phyloP scores from a whole-genome alignment of 2,113 vertebrate species.

The Steatornis caripensis region DNA sequence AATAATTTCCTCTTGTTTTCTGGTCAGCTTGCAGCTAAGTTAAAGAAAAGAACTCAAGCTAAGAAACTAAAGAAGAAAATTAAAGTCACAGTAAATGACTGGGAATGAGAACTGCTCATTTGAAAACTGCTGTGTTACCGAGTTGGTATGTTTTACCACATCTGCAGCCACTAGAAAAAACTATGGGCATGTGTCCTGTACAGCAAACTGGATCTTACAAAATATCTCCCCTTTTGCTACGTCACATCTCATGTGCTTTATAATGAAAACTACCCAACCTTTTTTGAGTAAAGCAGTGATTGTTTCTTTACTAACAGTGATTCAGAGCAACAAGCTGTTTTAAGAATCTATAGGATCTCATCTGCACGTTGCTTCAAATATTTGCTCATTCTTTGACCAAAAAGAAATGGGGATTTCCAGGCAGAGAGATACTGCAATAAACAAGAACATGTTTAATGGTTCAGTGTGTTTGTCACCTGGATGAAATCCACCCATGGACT shows the following conservation, averaged over 20 bases:
- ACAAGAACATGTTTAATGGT: neutral
- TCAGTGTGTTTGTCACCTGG: neutral
- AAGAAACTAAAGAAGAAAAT: neutral
- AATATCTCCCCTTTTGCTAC: neutral
- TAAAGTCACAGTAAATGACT: neutral
- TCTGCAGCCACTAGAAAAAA: neutral
- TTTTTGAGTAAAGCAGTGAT: neutral
- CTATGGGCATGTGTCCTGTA: neutral
- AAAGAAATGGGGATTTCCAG: neutral
- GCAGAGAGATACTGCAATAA: neutral
- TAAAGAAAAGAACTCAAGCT: neutral
- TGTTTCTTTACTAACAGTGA: neutral
- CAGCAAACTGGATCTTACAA: neutral
- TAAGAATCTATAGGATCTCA: neutral
- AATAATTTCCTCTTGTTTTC: neutral
- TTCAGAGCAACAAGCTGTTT: neutral
- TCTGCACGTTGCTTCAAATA: neutral
- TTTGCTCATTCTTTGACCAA: neutral
- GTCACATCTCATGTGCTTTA: neutral
- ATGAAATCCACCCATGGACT: neutral
- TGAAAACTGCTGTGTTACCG: neutral
- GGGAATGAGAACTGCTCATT: neutral
- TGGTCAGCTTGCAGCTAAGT: neutral
- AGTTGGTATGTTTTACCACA: neutral
- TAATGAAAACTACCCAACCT: neutral